Base-by-base conservation (phyloP, 2,797 vertebrate species). In the Sylvilagus floridanus region DNA sequence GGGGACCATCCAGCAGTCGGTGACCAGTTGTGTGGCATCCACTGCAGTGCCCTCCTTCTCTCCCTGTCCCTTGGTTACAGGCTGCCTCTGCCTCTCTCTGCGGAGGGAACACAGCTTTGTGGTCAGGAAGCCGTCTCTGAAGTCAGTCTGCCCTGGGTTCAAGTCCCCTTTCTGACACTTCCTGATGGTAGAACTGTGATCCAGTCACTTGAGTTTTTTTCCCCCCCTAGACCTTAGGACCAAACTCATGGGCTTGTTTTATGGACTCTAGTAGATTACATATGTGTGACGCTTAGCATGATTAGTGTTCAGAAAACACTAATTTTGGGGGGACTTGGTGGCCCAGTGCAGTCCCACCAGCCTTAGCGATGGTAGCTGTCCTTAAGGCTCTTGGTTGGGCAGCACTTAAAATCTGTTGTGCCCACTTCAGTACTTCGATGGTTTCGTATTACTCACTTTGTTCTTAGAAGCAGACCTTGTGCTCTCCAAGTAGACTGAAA, bases 281-380 rank as follows among this genome's bases (percentile, higher is more conserved):
- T 7, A 21, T 9, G 21, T 47, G 19, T 87, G 57, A 73, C 16
- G 30, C 73, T 77, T 91, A 82, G 9, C 26, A 8, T 90, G 52
- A 13, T 82, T 16, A 94, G 13, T 84, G 60, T 69, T 90, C 54
- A 63, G 52, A 32, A 82, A 90, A 60, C 73, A 79, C 13, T 92
- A 85, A 22, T 71, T 77, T 79, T 28, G 0, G 9, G 26, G 21
- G 24, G 2, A 26, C 9, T 75, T 86, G 28, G 14, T 69, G 62
- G 12, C 21, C 76, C 21, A 4, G 1, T 21, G 62, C 62, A 75
- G 6, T 54, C n/a, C 68, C 19, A 19, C 57, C 28, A 21, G 54
- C 28, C 50, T 71, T 37, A 57, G 26, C 32, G 26, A 17, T 0
- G 1, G 21, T 30, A 32, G 13, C 47, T 9, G 10, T 32, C n/a